Evolutionary conservation across 2,888 invertebrate species (phyloP).

Genomic region (Cylindroiulus punctatus): DNA sequence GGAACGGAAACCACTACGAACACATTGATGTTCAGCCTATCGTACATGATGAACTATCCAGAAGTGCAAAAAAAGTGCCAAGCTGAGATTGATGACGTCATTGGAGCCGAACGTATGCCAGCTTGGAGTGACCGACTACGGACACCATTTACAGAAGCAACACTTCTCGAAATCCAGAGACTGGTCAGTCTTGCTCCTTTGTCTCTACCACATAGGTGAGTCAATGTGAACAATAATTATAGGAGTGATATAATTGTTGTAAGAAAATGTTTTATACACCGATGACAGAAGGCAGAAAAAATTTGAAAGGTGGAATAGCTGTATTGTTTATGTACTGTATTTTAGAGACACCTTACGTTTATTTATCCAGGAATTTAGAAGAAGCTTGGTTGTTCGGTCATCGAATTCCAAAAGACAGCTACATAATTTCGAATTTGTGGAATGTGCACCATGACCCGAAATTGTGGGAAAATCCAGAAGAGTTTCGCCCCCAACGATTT

Average conservation of each 20-base stretch:
- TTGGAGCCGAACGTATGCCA: constrained; percentile 50
- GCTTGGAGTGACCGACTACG: constrained; percentile 25
- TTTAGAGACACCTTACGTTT: neutral
- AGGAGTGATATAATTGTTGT: too few species aligned
- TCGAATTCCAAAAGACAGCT: constrained; percentile 43
- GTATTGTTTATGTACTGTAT: too few species aligned
- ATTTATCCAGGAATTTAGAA: neutral
- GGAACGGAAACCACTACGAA: constrained; percentile 55
- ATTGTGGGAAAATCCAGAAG: constrained; percentile 44
- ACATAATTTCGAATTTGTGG: constrained; percentile 45
- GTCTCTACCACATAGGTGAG: neutral
- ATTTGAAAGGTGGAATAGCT: too few species aligned
- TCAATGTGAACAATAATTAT: too few species aligned
- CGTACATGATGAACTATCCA: constrained; percentile 53
- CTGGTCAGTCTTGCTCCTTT: constrained; percentile 1
- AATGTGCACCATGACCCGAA: constrained; percentile 39
- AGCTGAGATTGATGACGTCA: constrained; percentile 50
- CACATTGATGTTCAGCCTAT: constrained; percentile 51
- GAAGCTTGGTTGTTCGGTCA: neutral
- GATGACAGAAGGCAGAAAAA: too few species aligned
- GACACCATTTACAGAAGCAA: neutral
- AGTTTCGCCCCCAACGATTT: constrained; percentile 40
- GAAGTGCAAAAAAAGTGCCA: constrained; percentile 56
- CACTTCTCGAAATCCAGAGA: constrained; percentile 27
- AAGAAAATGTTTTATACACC: too few species aligned